Conservation (phyloP, 2,797 vertebrate genomes). For the Gila robusta region DNA sequence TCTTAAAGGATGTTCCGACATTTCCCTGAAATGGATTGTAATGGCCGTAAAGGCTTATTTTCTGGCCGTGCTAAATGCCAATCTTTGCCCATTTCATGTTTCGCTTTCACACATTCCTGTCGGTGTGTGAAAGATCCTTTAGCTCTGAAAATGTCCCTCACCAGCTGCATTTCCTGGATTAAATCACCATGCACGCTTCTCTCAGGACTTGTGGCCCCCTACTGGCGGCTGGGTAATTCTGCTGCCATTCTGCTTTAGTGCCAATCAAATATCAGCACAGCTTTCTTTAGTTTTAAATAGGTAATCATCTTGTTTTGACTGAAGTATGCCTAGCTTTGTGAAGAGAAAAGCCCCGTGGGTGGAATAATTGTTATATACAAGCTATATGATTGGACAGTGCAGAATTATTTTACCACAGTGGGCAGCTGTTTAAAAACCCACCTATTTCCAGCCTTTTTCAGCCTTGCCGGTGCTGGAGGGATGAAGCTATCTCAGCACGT, state of each 20-base stretch:
- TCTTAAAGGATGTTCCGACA: slow-evolving; percentile 21
- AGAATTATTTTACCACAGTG: slow-evolving; percentile 2
- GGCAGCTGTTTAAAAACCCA: not conserved
- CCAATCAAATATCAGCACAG: not conserved
- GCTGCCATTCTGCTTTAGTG: slow-evolving; percentile 3
- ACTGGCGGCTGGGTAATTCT: slow-evolving; percentile 21
- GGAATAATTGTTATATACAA: not conserved
- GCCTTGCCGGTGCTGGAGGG: slow-evolving; percentile 5
- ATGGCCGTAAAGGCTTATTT: slow-evolving; percentile 14
- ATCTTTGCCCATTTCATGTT: slow-evolving; percentile 28
- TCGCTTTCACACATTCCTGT: slow-evolving; percentile 22
- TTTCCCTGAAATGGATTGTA: slow-evolving; percentile 38
- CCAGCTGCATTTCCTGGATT: not conserved
- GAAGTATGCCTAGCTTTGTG: not conserved
- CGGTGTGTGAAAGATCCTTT: slow-evolving; percentile 32
- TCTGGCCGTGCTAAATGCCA: slow-evolving; percentile 26
- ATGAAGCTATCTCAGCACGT: not conserved
- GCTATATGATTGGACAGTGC: not conserved
- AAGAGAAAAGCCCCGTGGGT: not conserved
- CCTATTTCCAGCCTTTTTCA: not conserved
- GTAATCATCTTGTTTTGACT: slow-evolving; percentile 7
- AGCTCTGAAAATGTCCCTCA: slow-evolving; percentile 15
- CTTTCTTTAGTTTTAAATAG: not conserved
- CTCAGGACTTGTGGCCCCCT: slow-evolving; percentile 43
- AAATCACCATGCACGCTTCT: slow-evolving; percentile 8